These are phyloP conservation scores for Drosophila buzzatii DNA, from an alignment of 2,888 invertebrate genomes.

Conservation along the genomic window DNA sequence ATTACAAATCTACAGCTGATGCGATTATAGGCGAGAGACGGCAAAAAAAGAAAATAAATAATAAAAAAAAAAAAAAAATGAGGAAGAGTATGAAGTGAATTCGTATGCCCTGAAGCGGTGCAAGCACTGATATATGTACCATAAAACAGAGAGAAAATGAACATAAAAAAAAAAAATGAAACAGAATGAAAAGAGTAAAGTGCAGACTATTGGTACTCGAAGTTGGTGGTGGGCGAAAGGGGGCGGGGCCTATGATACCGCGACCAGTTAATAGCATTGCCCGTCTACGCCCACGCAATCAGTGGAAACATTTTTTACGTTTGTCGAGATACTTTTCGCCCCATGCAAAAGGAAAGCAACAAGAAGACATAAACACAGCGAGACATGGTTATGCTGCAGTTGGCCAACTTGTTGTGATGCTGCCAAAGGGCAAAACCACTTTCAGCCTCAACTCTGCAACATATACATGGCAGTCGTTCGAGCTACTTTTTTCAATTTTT, in stretches of 20 bases:
- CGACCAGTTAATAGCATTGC: conserved; percentile 71
- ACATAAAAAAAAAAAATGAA: background rate
- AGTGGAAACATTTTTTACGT: conserved; percentile 50
- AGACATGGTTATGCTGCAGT: conserved; percentile 45
- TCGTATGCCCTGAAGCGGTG: conserved; percentile 44
- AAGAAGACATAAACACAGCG: conserved; percentile 34
- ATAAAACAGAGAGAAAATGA: conserved; percentile 33
- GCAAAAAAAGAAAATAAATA: background rate
- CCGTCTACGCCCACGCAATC: conserved; percentile 73
- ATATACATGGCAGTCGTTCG: background rate
- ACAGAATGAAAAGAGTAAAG: conserved; percentile 1
- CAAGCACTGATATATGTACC: conserved; percentile 40
- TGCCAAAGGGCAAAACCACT: conserved; percentile 39
- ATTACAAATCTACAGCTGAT: conserved; percentile 70
- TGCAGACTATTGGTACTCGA: conserved; percentile 42
- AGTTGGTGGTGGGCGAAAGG: conserved; percentile 23
- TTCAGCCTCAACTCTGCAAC: conserved; percentile 4
- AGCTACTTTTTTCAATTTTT: background rate
- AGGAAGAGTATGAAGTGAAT: conserved; percentile 11
- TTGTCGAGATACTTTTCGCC: conserved; percentile 39
- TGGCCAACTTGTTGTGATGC: conserved; percentile 52
- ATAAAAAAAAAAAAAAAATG: conserved; percentile 18
- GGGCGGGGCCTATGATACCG: conserved; percentile 35
- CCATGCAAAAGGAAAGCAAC: conserved; percentile 10
- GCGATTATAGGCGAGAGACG: conserved; percentile 62